Base-by-base conservation (phyloP, 2,113 vertebrate genomes). In the Scalopus aquaticus region DNA sequence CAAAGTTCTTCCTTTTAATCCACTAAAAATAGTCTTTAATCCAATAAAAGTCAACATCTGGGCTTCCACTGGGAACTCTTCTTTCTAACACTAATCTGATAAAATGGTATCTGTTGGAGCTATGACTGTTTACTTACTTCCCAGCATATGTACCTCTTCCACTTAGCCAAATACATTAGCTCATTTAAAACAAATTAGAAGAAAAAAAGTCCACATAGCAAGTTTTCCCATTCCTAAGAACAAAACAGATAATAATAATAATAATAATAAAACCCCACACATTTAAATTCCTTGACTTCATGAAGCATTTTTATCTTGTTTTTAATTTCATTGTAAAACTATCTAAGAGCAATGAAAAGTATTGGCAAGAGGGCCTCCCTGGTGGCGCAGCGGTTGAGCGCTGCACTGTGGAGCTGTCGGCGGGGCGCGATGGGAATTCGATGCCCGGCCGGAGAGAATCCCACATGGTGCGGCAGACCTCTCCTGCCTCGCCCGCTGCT, bases 101-200 rank as follows among this genome's bases (percentile, higher is more conserved):
- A 56, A 49, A 32, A 30, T 22, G 2, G 0, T 15, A 1, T 49
- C 24, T 85, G 44, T 56, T 72, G 54, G 62, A 67, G 49, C 42
- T 42, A 1, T 30, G 11, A 69, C 72, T 24, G 22, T 60, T 64
- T 84, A 44, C n/a, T 60, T 62, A 17, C 54, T 78, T 20, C 37
- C 20, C 58, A 32, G 49, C 6, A 10, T 51, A 1, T 19, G 0
- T 35, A 7, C 73, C 8, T 73, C 65, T 79, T 80, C n/a, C 39
- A 78, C 58, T 87, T 85, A 78, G 42, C 70, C 24, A 51, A 64
- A 88, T 56, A 88, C 22, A 64, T 69, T 69, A 73, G 9, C 46
- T 90, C 74, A 42, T 51, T 85, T 76, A 79, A 95, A 95, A 74
- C 37, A 81, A 76, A 70, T 69, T 15, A 88, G 78, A 87, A 79